Base-by-base conservation (phyloP, 2,888 invertebrate species). In the Tipula lateralis region DNA sequence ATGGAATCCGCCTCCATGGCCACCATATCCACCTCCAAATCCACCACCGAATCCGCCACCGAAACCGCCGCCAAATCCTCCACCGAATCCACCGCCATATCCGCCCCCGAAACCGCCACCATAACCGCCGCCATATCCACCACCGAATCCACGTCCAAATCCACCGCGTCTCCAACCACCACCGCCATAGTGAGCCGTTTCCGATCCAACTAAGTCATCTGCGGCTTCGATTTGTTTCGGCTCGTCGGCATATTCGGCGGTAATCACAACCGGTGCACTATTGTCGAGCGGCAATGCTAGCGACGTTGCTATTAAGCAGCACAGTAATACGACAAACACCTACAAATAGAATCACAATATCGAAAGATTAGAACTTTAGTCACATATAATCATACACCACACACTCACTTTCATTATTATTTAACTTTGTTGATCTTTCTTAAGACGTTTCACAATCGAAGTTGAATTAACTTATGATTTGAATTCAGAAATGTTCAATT, bases 1-100 rank as follows among this genome's bases (percentile, higher is more conserved):
- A 9, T 2, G 66, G 24, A 30, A n/a, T n/a, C 84, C 86, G 50
- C 86, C 86, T 2, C 83, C 83, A 16, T 44, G 24, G 1, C 84
- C 84, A 29, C 80, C 34, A 24, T 50, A 83, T 30, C 85, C 85
- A 19, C 83, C 80, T 24, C 85, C 85, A 39, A 34, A 84, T 34
- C 85, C 85, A 66, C 66, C 39, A 82, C 82, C 82, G 16, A 7
- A 83, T 83, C 83, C 83, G 0, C 83, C 83, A 19, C 39, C 34
- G 19, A 32, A 83, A 36, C 39, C 39, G 24, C 81, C 19, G 19
- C 29, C 83, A 29, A 24, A 39, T 50, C 84, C 16, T 2, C 39
- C 24, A 83, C 83, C 83, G 24, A 9, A 36, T 30, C 85, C 30
- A n/a, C 83, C 19, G 6, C 83, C 32, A 85, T n/a, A 44, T 3